Evolutionary conservation across 2,797 vertebrate genomes (phyloP).

Genomic region (Paratrypauchen microcephalus): DNA sequence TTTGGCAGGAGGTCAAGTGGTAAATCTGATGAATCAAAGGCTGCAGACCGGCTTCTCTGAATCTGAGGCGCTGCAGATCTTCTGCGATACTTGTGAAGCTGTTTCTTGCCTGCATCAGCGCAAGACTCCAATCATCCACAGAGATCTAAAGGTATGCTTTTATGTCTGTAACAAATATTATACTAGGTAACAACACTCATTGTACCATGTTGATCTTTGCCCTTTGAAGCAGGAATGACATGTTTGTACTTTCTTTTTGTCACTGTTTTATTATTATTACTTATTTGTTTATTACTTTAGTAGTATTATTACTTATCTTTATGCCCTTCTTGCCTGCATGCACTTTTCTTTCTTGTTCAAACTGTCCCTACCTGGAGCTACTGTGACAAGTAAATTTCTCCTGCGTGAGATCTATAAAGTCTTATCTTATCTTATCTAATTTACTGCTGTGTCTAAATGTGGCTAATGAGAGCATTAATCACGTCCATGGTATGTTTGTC

Average conservation of each 20-base stretch:
- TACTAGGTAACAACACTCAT: background rate
- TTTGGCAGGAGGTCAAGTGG: conserved; percentile 90
- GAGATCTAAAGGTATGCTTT: conserved; percentile 89
- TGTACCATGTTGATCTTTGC: background rate
- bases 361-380: too few species aligned
- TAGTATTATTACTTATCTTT: too few species aligned
- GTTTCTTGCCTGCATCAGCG: conserved; percentile 92
- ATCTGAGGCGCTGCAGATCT: conserved; percentile 91
- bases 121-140: conserved; percentile 91
- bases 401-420: too few species aligned
- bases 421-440: too few species aligned
- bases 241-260: background rate
- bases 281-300: too few species aligned
- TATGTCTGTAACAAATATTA: background rate
- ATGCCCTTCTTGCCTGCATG: too few species aligned
- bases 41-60: conserved; percentile 94
- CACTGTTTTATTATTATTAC: too few species aligned
- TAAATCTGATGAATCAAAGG: conserved; percentile 97
- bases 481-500: background rate
- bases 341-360: too few species aligned
- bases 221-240: background rate
- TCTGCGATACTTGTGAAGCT: conserved; percentile 96
- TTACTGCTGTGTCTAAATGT: background rate
- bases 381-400: too few species aligned
- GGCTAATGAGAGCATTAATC: background rate